Conservation (phyloP, 1,140 invertebrate genomes). For the Dendroctonus valens region DNA sequence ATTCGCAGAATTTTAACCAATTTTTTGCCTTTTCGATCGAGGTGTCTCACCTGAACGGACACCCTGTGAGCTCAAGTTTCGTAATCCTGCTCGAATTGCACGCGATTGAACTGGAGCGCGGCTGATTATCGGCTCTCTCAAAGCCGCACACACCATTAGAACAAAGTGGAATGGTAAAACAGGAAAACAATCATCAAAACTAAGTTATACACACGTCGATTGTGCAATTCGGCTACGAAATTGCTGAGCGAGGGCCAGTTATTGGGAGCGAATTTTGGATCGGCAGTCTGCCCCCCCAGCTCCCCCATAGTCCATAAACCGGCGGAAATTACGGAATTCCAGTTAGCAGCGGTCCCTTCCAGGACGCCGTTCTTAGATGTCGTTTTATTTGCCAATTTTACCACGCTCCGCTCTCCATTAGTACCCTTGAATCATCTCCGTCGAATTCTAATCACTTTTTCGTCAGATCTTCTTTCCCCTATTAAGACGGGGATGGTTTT, state of each 20-base stretch:
- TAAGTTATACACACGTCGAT: constrained; percentile 26
- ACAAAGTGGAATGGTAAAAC: constrained; percentile 19
- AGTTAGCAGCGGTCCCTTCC: constrained; percentile 31
- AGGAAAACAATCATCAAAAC: constrained; percentile 28
- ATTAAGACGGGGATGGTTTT: too few relatives aligned
- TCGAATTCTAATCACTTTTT: constrained; percentile 28
- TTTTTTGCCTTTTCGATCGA: too few relatives aligned
- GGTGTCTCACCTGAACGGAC: too few relatives aligned
- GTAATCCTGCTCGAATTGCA: too few relatives aligned
- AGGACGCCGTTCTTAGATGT: constrained; percentile 26
- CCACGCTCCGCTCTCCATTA: constrained; percentile 32
- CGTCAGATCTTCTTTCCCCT: too few relatives aligned
- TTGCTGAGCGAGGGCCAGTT: constrained; percentile 11
- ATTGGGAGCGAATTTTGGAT: constrained; percentile 1
- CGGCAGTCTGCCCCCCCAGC: not conserved
- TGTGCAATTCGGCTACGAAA: constrained; percentile 21
- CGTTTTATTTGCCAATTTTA: constrained; percentile 36
- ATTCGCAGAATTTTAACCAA: too few relatives aligned
- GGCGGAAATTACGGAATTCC: constrained; percentile 38
- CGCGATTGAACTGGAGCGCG: not conserved
- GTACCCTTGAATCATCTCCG: constrained; percentile 24
- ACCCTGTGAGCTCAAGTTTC: too few relatives aligned
- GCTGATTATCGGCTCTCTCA: too few relatives aligned
- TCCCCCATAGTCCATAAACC: constrained; percentile 34
- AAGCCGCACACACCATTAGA: constrained; percentile 10